Evolutionary conservation across 2,797 vertebrate genomes (phyloP), one percentile per base, ranked within the genome.

Genomic region (Manis javanica): DNA sequence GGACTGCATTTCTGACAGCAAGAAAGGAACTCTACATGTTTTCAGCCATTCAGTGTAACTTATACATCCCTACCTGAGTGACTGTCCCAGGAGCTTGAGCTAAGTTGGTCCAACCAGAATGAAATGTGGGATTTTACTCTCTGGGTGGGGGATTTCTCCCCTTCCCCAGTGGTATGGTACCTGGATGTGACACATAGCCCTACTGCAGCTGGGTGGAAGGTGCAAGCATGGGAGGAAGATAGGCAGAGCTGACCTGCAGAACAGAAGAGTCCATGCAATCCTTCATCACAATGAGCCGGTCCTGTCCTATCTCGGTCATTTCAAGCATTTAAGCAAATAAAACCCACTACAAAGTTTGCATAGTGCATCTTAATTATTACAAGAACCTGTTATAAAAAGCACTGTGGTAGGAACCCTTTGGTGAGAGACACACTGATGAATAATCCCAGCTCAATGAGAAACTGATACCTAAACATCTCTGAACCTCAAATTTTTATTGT

Each of bases 361-460:
- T 2, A 21, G 19, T 19, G 61, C 21, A 39, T 93, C 11, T 2
- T 64, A 71, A 66, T 51, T 81, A 81, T 92, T 23, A 72, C 2
- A 82, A 95, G 88, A 71, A 4, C 2, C 26, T 18, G 31, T 64
- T 71, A 57, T 81, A 71, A 57, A 94, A 82, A 83, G 23, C 31
- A 77, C 3, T 29, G 7, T 51, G 6, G 6, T 37, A 63, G 63
- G 61, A 87, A 78, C 12, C 3, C 14, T 57, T 68, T 69, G 46
- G 26, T 82, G 31, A 34, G 72, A 74, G 46, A 83, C 6, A 85
- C 81, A 78, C 23, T 15, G 26, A 16, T 63, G 71, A 71, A 7
- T 63, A 61, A 71, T 64, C 9, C 10, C 2, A 81, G 24, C 2
- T 51, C 51, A 87, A n/a, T 29, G 34, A 42, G 34, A 86, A 34